Conservation (phyloP, 1,140 invertebrate genomes). For the Dendrolimus kikuchii region DNA sequence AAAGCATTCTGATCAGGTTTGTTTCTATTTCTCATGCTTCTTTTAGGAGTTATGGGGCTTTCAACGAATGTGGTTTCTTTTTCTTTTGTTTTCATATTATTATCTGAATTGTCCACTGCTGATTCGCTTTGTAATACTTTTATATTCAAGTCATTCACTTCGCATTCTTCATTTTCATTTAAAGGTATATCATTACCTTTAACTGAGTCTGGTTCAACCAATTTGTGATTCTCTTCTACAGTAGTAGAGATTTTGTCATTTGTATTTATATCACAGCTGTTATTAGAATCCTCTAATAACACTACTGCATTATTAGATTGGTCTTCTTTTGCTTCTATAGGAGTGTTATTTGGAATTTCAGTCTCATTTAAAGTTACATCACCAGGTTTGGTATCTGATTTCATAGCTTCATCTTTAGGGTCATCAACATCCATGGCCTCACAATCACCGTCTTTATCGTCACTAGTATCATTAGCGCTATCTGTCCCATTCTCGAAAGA, state of each 20-base stretch:
- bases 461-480: slow-evolving; percentile 4
- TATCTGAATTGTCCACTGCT: too few relatives aligned
- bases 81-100: not conserved
- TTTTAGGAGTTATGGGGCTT: slow-evolving; percentile 15
- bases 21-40: slow-evolving; percentile 24
- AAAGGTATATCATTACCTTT: slow-evolving; percentile 2
- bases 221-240: not conserved
- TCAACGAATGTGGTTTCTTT: not conserved
- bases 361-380: slow-evolving; percentile 2
- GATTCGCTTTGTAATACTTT: not conserved
- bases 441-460: slow-evolving; percentile 9
- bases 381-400: slow-evolving; percentile 3
- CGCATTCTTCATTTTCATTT: not conserved
- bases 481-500: slow-evolving; percentile 11
- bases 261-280: slow-evolving; percentile 3
- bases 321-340: not conserved
- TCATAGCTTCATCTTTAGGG: slow-evolving; percentile 2
- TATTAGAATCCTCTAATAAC: slow-evolving; percentile 22
- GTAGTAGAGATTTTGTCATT: not conserved
- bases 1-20: slow-evolving; percentile 22
- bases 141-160: not conserved
- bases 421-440: slow-evolving; percentile 31
- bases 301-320: slow-evolving; percentile 8
- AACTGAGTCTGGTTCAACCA: not conserved
- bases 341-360: not conserved